Base-by-base conservation (phyloP, 2,797 vertebrate genomes). In the Peromyscus attwateri region DNA sequence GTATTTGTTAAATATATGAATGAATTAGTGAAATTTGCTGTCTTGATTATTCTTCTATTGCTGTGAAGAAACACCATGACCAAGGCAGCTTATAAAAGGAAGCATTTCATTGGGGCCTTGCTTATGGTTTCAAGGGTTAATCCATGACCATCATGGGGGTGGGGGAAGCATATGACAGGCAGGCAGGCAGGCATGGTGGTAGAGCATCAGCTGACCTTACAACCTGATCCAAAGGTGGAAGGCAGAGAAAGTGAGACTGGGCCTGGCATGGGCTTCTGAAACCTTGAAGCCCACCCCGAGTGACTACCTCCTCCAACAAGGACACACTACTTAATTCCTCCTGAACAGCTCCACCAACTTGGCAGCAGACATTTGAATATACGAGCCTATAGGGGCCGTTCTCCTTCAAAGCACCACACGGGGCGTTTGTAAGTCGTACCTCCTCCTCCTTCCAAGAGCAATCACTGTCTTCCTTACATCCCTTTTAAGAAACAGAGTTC, bases 1-100 rank as follows among this genome's bases (percentile, higher is more conserved):
- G 12, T 89, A 75, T 52, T 75, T 85, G 3, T n/a, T 71, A 64
- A 94, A 84, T 92, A 55, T 91, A 85, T 73, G n/a, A 95, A 93
- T 83, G 29, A 64, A 84, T 71, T 76, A 89, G 49, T 81, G 52
- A 92, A 94, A 7, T 6, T 9, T 90, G 25, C n/a, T 13, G 52
- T 92, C 91, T 91, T 46, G 66, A 31, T 40, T 68, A 14, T 6
- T 85, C 31, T 68, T 68, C 62, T 34, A n/a, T 49, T 68, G 31
- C 29, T n/a, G 11, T 4, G 19, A 68, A 49, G 46, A 68, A 11
- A 52, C 43, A 49, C 19, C 29, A 23, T 0, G 12, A 85, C 12
- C 83, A 85, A 85, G 19, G 31, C 6, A 85, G 21, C 29, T 21
- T 13, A n/a, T 68, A 1, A 85, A 14, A 68, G 12, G 25, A 68